Base-by-base conservation (phyloP, 1,140 invertebrate species). In the Plutomurus gul region DNA sequence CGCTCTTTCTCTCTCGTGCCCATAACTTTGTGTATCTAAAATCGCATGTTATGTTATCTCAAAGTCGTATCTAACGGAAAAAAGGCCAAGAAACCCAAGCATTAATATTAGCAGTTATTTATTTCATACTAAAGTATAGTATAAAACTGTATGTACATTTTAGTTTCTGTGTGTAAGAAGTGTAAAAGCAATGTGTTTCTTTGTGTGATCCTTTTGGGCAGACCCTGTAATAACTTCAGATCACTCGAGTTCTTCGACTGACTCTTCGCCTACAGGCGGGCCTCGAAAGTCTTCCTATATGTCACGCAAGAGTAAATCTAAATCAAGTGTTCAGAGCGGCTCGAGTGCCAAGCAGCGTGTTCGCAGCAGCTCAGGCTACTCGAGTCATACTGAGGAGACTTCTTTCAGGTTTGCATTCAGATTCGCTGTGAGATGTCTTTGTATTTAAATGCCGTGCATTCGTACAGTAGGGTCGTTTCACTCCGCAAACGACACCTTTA, bases 381-480 rank as follows among this genome's bases (percentile, higher is more conserved):
- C 91, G 77, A 93, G 91, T 86, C 92, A 93, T 86, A 93, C 92
- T 84, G 92, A 93, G 85, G 92, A 93, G 87, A 93, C 92, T 51
- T 93, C 92, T n/a, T 93, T 93, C 88, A 92, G 91, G 91, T 92
- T 86, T 87, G 84, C 30, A n/a, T n/a, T n/a, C n/a, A n/a, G n/a
- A n/a, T n/a, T n/a, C n/a, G n/a, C n/a, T n/a, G n/a, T n/a, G n/a
- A n/a, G n/a, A n/a, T n/a, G n/a, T n/a, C n/a, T n/a, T n/a, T n/a
- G n/a, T n/a, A n/a, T n/a, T n/a, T n/a, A n/a, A n/a, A n/a, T n/a
- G n/a, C n/a, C n/a, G n/a, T n/a, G n/a, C n/a, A n/a, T n/a, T n/a
- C n/a, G n/a, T n/a, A n/a, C n/a, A n/a, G n/a, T n/a, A n/a, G n/a
- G n/a, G n/a, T n/a, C n/a, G n/a, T n/a, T n/a, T n/a, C n/a, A n/a